phyloP scores from a whole-genome alignment of 1,140 invertebrate genomes.

The Eumeta japonica region DNA sequence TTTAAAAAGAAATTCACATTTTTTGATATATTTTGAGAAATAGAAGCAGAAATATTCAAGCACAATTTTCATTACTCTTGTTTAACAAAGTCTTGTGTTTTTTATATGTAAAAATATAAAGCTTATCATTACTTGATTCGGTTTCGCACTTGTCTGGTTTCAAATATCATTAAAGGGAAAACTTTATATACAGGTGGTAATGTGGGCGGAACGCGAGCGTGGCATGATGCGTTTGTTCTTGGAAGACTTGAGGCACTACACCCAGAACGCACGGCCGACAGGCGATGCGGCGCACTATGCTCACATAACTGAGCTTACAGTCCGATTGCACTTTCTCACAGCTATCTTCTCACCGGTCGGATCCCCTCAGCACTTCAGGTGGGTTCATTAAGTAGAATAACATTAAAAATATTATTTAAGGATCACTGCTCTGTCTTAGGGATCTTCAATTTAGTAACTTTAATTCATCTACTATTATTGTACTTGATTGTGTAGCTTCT shows the following conservation, averaged over 20 bases:
- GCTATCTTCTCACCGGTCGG: conserved; percentile 88
- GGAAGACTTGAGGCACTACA: conserved; percentile 74
- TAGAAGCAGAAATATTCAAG: too few species aligned
- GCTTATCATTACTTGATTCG: conserved; percentile 1
- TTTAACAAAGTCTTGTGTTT: too few species aligned
- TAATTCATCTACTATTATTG: too few species aligned
- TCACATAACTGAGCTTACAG: conserved; percentile 88
- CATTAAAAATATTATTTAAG: too few species aligned
- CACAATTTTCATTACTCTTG: too few species aligned
- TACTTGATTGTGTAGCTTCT: too few species aligned
- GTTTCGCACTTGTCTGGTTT: background rate
- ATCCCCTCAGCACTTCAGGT: conserved; percentile 84
- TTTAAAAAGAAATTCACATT: too few species aligned
- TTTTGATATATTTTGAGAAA: too few species aligned
- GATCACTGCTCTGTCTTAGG: too few species aligned
- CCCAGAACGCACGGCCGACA: conserved; percentile 17
- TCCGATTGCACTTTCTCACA: conserved; percentile 86
- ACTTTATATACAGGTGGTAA: conserved; percentile 59
- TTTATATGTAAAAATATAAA: too few species aligned
- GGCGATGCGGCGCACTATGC: conserved; percentile 64
- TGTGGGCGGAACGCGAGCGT: conserved; percentile 87
- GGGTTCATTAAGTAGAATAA: too few species aligned
- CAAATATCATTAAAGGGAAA: background rate
- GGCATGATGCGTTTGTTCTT: conserved; percentile 93
- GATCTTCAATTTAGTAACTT: too few species aligned